Conservation (phyloP, 2,797 vertebrate genomes). For the Falco peregrinus region DNA sequence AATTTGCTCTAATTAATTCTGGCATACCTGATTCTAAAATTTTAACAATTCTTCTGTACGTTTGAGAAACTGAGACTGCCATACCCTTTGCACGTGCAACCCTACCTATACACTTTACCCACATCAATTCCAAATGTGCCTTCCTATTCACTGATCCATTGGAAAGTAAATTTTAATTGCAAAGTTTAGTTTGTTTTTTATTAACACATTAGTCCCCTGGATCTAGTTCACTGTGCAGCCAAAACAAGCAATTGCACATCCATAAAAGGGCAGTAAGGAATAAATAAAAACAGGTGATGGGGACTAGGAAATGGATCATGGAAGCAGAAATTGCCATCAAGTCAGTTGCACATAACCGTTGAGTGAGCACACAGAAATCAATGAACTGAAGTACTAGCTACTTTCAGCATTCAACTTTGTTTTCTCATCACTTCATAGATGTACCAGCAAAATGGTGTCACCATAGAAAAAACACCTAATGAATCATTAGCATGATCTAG, state of each 20-base stretch:
- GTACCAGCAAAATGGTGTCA: not conserved
- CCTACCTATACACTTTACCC: not conserved
- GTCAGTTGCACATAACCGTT: not conserved
- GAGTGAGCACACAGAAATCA: not conserved
- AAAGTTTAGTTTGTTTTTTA: not conserved
- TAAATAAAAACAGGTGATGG: not conserved
- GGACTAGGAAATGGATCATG: not conserved
- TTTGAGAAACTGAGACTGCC: not conserved
- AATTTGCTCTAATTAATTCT: not conserved
- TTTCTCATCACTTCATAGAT: not conserved
- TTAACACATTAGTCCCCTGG: not conserved
- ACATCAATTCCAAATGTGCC: not conserved
- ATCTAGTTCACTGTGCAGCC: not conserved
- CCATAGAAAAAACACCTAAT: not conserved
- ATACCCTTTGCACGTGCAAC: not conserved
- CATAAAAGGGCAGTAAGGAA: not conserved
- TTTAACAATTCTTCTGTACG: not conserved
- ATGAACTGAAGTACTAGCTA: not conserved
- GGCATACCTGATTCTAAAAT: not conserved
- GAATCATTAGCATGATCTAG: not conserved
- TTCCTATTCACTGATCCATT: not conserved
- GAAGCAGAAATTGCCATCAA: not conserved
- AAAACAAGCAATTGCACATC: not conserved
- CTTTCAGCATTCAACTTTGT: not conserved
- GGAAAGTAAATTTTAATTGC: not conserved